phyloP scores from a whole-genome alignment of 64 coral and sea anemone species.

The Cladopsammia gracilis region DNA sequence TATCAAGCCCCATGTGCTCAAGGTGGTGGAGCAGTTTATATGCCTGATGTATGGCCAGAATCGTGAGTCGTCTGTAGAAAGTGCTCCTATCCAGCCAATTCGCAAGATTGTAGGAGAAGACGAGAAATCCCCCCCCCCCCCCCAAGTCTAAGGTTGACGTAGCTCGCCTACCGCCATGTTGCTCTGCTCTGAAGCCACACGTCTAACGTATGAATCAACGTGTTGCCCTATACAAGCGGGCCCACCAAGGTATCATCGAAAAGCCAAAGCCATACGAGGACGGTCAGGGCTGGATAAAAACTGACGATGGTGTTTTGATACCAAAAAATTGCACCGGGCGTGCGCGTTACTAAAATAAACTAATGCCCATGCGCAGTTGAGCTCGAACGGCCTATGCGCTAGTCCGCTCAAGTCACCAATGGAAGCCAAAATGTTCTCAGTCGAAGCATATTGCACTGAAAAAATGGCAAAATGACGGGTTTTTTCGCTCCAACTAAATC shows the following conservation, averaged over 20 bases:
- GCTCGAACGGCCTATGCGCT: no score
- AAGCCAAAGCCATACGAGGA: conserved; percentile 40
- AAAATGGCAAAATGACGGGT: no score
- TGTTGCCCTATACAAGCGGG: conserved; percentile 20
- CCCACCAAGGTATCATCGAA: not conserved
- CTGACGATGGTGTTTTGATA: not conserved
- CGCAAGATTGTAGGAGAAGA: conserved; percentile 54
- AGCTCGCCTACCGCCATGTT: conserved; percentile 28
- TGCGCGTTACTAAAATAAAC: no score
- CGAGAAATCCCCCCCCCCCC: conserved; percentile 28
- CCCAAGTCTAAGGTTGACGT: conserved; percentile 59
- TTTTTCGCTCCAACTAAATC: no score
- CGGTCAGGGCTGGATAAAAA: conserved; percentile 25
- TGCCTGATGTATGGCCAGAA: conserved; percentile 52
- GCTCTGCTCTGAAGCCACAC: conserved; percentile 28
- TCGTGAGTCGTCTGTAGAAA: conserved; percentile 9
- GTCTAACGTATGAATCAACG: conserved; percentile 19
- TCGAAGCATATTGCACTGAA: no score
- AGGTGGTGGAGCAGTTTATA: conserved; percentile 45
- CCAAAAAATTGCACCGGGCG: no score
- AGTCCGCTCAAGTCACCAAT: no score
- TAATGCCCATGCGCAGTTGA: no score
- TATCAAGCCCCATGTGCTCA: conserved; percentile 21
- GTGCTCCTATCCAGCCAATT: conserved; percentile 14
- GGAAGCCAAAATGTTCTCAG: no score